Evolutionary conservation across 2,113 vertebrate genomes (phyloP), one percentile per base, ranked within the genome.

Genomic region (Heteronetta atricapilla): DNA sequence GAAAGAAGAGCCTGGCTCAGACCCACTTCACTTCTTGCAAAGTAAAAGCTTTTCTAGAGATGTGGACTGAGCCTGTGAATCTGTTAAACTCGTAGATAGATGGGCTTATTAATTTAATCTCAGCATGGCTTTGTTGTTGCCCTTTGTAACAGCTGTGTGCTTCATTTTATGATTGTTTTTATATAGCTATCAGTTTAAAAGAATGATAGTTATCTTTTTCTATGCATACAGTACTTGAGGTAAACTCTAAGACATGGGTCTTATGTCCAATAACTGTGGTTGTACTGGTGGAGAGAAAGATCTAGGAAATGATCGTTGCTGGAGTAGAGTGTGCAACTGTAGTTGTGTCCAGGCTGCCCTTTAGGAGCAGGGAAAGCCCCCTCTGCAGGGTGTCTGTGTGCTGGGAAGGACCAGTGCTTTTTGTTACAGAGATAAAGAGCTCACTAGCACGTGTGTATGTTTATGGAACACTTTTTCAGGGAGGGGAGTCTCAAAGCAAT

Each of bases 371-470:
- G 44, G 46, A 36, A 59, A 44, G 48, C 42, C 33, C 28, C 12
- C 18, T 82, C 22, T 33, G 23, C 64, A 50, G 70, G 44, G 36
- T 73, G 29, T 33, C 69, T 76, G 0, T 33, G 81, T 34, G 13
- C 69, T 91, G 68, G 46, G 67, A 78, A 92, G 81, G 86, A 94
- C 58, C 53, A 76, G 73, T 64, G 77, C 36, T 90, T 82, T 79
- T 76, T 90, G 17, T 76, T 84, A 34, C 46, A 59, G 48, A 87
- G 40, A 58, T 75, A 74, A 82, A 52, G 33, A 76, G 38, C 50
- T 93, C 62, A 19, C 44, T 59, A 42, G 9, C 56, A 23, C 8
- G 5, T 40, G 34, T 69, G 6, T 31, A 1, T 8, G 5, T 60
- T 38, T 53, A 40, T 80, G 40, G 70, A 90, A 76, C 22, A 5